Evolutionary conservation across 2,113 vertebrate genomes (phyloP), one percentile per base, ranked within the genome.

Genomic region (Lathamus discolor): DNA sequence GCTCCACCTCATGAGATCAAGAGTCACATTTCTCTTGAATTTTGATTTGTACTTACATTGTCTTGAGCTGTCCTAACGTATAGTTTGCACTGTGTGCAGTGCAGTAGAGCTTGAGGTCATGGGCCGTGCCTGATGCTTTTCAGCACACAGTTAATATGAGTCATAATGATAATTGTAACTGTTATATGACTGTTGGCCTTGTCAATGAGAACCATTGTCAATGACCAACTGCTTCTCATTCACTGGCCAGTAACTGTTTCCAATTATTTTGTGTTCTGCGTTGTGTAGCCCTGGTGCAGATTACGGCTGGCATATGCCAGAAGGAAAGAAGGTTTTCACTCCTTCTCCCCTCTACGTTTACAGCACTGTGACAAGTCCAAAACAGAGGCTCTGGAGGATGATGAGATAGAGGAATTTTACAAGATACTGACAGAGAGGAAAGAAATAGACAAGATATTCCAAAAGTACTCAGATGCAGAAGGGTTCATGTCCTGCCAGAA

Each of bases 381-480:
- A 49, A 99, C 99, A 17, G 98, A 98, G 51, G 95, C 98, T 33
- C 94, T 99, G 96, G 99, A 99, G 86, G 99, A 98, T 12, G 84
- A 98, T 1, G 99, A 99, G 98, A 99, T 99, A n/a, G 98, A 99
- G 91, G 92, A 96, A 24, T 99, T 99, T 98, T 99, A 99, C 82
- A 98, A 98, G 84, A 97, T 98, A 86, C 98, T 99, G 92, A 99
- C 99, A 3, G 44, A 98, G 7, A 98, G 99, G 17, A 95, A 97
- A 35, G 99, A 99, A 97, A 98, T 99, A 6, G 97, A 99, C 39
- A 92, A 72, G 11, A 98, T 99, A 94, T 99, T 99, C 43, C 68
- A 16, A 0, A 91, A 91, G 4, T 99, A 98, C 4, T 97, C 98
- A 0, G 77, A 96, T 55, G 93, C 97, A 0, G 82, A 93, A 3